A percentile compares a stretch with the other conserved stretches of the same genome.
phyloP scores from a whole-genome alignment of 2,113 vertebrate species.

The Camelus dromedarius region DNA sequence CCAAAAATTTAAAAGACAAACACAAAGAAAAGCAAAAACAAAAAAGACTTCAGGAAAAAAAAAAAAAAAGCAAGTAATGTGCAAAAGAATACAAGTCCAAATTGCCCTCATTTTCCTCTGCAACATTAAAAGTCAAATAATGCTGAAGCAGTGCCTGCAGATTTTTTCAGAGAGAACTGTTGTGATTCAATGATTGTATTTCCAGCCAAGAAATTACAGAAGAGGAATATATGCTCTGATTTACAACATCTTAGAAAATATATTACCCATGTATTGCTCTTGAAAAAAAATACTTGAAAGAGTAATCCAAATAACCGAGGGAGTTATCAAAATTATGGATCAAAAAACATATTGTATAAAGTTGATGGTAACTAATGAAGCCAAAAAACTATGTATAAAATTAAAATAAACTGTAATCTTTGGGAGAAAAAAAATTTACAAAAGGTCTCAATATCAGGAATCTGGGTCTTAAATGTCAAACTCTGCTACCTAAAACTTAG shows the following conservation, averaged over 20 bases:
- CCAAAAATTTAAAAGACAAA: not conserved
- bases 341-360: not conserved
- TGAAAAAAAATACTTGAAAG: not conserved
- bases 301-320: not conserved
- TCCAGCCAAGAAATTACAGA: conserved; percentile 17
- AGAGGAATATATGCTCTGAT: not conserved
- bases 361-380: not conserved
- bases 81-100: conserved; percentile 26
- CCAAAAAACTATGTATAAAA: not conserved
- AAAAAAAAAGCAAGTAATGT: not conserved
- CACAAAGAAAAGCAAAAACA: not conserved
- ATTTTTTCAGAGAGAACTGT: not conserved
- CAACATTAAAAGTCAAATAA: conserved; percentile 11
- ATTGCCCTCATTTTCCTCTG: not conserved
- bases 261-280: not conserved
- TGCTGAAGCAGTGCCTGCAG: not conserved
- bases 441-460: not conserved
- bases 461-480: not conserved
- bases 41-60: not conserved
- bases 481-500: not conserved
- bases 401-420: not conserved
- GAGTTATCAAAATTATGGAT: not conserved
- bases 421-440: not conserved
- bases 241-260: not conserved
- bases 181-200: not conserved